Evolutionary conservation across 92 coral and sea anemone species (phyloP), one percentile per base, ranked within the genome.

Genomic region (Nematostella vectensis): DNA sequence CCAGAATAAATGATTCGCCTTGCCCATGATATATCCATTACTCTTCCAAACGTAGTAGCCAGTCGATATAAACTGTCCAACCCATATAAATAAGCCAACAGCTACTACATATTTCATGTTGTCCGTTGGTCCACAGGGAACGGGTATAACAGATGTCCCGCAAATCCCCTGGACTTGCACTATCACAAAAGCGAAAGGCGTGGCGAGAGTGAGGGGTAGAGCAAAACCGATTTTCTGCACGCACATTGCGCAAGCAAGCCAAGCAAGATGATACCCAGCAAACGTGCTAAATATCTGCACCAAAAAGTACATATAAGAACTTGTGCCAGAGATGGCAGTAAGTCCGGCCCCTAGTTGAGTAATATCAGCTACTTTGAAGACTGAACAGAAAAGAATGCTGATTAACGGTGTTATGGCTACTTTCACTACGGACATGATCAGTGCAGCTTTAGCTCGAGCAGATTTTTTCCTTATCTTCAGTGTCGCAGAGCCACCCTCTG

Each of bases 1-100:
- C 98, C 98, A 91, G 61, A 91, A 91, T 78, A 91, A 55, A 36
- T 77, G 83, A 0, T 79, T 62, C 28, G 89, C 98, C 60, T 75
- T 85, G 15, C 93, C 98, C 98, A 91, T 86, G 40, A 85, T 71
- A 47, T 81, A 78, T 4, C 81, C 87, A 54, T 77, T 84, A 16
- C 76, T 76, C 38, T 75, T 73, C 76, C 87, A 78, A 25, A 91
- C 78, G 31, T 89, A 89, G 68, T 91, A 91, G 0, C 88, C 89
- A 31, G 88, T 80, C 0, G 98, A 82, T 19, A 78, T 28, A 28
- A 81, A 70, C 80, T 91, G 98, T 0, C 78, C 93, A 9, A 63
- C 1, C 63, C 60, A 77, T 37, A 59, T 36, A 21, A 57, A 29
- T 47, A 79, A 48, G 18, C 36, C 48, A 1, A 23, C 19, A 0